Evolutionary conservation across 2,888 invertebrate species (phyloP), one percentile per base, ranked within the genome.

Genomic region (Thyatira batis): DNA sequence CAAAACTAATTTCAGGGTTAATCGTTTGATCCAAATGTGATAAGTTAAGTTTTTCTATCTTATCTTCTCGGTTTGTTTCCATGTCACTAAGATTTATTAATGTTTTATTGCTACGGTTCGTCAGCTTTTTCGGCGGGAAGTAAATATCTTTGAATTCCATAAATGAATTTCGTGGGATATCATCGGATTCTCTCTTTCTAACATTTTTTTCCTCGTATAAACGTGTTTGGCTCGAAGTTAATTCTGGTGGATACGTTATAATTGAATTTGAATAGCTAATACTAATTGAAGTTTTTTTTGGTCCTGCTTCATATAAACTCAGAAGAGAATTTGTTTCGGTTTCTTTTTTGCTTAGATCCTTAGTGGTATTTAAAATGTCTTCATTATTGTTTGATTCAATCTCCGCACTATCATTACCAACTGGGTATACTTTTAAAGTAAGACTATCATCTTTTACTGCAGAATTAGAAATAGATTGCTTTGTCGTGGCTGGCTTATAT

Each of bases 211-310:
- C 62, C 17, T 71, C 64, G 52, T 53, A 50, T 21, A 65, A 52
- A 49, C 49, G 54, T 20, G 56, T 51, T 50, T 68, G 64, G 58
- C 55, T 78, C 13, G 70, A 65, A 21, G 67, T 67, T 57, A 67
- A 50, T 45, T 56, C 65, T 17, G 80, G 71, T 52, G 87, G 84
- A 60, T 88, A 86, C 8, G 85, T 87, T 45, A 87, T 82, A 33
- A 86, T 73, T 10, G 79, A 73, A 66, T 78, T 76, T 9, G 80
- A 80, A 57, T 71, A 65, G 33, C 71, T 73, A 20, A 63, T 57
- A 51, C 69, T 67, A 10, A 65, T 9, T 23, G 70, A 60, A 50
- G 49, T 55, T 45, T 58, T 60, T 8, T 51, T 50, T 27, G 66
- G 59, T n/a, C 60, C 59, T 0, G 54, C 48, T 54, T 73, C 60